Conservation (phyloP, 2,888 invertebrate genomes). For the Stratiomys singularior region DNA sequence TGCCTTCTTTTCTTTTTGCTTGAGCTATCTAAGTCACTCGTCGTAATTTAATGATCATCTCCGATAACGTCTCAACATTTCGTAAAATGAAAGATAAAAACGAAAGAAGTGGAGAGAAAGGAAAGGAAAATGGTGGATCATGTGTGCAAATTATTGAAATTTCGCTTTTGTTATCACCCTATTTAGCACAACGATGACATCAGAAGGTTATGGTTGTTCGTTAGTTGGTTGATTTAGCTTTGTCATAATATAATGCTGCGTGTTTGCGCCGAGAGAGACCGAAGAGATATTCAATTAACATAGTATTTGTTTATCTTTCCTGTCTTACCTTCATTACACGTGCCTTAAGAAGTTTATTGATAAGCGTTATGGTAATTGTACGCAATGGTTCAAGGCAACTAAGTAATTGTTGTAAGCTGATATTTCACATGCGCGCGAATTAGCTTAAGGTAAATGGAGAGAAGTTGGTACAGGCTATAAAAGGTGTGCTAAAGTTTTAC, state of each 20-base stretch:
- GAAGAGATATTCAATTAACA: conserved; percentile 13
- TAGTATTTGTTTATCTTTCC: not conserved
- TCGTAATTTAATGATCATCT: too few relatives aligned
- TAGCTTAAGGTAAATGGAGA: too few relatives aligned
- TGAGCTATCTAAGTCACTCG: too few relatives aligned
- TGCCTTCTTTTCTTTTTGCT: too few relatives aligned
- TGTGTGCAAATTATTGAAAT: conserved; percentile 21
- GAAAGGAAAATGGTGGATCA: not conserved
- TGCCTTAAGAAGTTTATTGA: conserved; percentile 14
- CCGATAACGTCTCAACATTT: not conserved
- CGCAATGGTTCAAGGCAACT: not conserved
- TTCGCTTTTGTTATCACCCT: conserved; percentile 8
- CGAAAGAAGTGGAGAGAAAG: not conserved
- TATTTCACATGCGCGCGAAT: not conserved
- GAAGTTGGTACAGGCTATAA: too few relatives aligned
- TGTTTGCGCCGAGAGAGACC: not conserved
- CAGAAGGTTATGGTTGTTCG: not conserved
- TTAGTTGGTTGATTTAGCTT: not conserved
- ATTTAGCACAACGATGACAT: conserved; percentile 21
- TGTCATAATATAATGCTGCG: not conserved
- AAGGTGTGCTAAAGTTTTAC: too few relatives aligned
- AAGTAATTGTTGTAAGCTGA: not conserved
- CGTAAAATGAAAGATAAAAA: not conserved
- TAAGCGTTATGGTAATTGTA: not conserved
- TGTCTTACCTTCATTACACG: not conserved